Percentiles rank a stretch among this genome's conserved stretches.
phyloP scores from a whole-genome alignment of 2,113 vertebrate genomes.

The Rhizomys pruinosus region DNA sequence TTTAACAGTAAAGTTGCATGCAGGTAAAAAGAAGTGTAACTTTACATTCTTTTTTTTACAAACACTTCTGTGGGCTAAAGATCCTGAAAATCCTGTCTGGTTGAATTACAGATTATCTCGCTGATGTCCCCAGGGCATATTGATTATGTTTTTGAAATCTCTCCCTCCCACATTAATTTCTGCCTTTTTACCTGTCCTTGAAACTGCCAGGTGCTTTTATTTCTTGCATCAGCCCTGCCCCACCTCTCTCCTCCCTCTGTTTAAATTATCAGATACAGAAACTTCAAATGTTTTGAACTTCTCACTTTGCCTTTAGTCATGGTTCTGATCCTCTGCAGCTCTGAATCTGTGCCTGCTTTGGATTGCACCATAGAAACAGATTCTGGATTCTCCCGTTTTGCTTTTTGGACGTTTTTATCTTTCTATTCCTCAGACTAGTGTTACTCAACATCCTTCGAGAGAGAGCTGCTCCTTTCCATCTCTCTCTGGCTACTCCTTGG shows the following conservation, averaged over 20 bases:
- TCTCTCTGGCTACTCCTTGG: neutral
- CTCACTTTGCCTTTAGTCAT: neutral
- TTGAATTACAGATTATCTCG: too few species aligned
- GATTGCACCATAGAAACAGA: neutral
- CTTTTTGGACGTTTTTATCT: neutral
- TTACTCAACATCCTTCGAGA: neutral
- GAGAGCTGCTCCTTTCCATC: neutral
- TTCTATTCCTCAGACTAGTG: neutral
- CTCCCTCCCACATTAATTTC: neutral
- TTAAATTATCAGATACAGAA: neutral
- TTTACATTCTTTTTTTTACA: too few species aligned
- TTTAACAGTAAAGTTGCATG: too few species aligned
- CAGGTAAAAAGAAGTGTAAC: too few species aligned
- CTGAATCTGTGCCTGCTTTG: too few species aligned
- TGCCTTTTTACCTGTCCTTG: too few species aligned
- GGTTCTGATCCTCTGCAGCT: too few species aligned
- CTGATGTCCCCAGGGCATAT: too few species aligned
- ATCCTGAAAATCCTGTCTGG: too few species aligned
- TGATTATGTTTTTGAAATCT: neutral
- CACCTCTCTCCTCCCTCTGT: neutral
- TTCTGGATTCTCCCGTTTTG: neutral
- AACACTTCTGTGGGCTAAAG: too few species aligned
- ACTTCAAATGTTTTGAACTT: neutral
- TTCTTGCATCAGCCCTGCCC: neutral
- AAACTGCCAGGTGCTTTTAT: too few species aligned